These are phyloP conservation scores for Catalaphyllia jardinei DNA, from an alignment of 64 coral and sea anemone species.

Conservation along the genomic window DNA sequence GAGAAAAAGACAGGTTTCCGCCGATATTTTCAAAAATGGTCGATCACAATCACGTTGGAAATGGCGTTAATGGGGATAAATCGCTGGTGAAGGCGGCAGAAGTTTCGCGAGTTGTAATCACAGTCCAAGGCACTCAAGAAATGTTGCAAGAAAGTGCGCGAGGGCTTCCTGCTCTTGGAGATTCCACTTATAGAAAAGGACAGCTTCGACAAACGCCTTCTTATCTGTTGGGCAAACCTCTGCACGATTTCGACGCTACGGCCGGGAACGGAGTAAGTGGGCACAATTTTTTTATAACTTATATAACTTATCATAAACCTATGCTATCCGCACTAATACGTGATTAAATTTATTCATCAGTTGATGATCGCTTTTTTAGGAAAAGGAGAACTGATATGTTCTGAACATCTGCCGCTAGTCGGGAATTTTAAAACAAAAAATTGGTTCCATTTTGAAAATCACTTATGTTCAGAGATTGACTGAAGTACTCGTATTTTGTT, in stretches of 20 bases:
- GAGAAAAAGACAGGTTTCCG: neutral
- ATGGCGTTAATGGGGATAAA: neutral
- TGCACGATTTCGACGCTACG: slow-evolving; percentile 63
- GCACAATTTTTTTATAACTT: neutral
- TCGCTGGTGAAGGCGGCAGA: slow-evolving; percentile 7
- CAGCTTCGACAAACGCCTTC: slow-evolving; percentile 39
- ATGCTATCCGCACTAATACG: neutral
- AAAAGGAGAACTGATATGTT: too few relatives aligned
- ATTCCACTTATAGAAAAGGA: slow-evolving; percentile 4
- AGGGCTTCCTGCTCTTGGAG: neutral
- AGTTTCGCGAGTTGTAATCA: slow-evolving; percentile 5
- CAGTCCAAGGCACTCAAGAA: neutral
- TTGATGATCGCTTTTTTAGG: neutral
- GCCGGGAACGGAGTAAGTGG: slow-evolving; percentile 9
- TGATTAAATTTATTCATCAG: neutral
- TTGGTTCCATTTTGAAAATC: neutral
- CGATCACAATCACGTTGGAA: neutral
- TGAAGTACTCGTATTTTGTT: neutral
- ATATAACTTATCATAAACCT: neutral
- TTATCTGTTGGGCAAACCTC: slow-evolving; percentile 53
- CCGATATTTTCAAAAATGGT: neutral
- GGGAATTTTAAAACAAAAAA: neutral
- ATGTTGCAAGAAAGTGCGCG: neutral
- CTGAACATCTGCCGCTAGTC: neutral
- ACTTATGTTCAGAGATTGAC: neutral